phyloP scores from a whole-genome alignment of 2,113 vertebrate genomes.

The Istiophorus platypterus region DNA sequence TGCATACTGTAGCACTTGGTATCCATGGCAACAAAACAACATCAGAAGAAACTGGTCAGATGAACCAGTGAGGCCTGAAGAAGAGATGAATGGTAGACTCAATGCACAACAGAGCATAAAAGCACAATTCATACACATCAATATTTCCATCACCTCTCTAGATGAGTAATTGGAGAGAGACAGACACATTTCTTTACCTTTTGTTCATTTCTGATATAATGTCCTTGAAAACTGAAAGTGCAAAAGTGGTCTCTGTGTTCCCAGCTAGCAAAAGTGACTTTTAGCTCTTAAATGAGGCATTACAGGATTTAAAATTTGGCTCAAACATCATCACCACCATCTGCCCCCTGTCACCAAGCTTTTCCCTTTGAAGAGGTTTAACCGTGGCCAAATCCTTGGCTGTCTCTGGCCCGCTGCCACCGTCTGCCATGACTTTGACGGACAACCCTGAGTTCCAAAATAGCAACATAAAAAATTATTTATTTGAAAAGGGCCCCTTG shows the following conservation, averaged over 20 bases:
- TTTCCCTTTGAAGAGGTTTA: slow-evolving; percentile 68
- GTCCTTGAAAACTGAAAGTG: slow-evolving; percentile 35
- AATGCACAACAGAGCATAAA: slow-evolving; percentile 47
- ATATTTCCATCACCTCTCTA: neutral
- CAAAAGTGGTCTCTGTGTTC: slow-evolving; percentile 26
- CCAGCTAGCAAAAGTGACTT: slow-evolving; percentile 21
- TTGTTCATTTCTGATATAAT: slow-evolving; percentile 15
- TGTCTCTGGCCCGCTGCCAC: slow-evolving; percentile 59
- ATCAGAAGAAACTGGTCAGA: slow-evolving; percentile 81
- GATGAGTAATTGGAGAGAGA: neutral
- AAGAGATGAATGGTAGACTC: slow-evolving; percentile 72
- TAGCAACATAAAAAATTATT: slow-evolving; percentile 18
- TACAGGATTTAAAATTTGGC: slow-evolving; percentile 67
- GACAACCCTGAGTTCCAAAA: slow-evolving; percentile 52
- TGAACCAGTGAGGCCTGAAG: slow-evolving; percentile 76
- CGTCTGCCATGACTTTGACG: slow-evolving; percentile 43
- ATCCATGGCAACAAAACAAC: slow-evolving; percentile 88
- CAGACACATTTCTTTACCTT: neutral
- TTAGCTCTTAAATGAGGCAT: slow-evolving; percentile 53
- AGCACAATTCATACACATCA: slow-evolving; percentile 36
- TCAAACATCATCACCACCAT: slow-evolving; percentile 60
- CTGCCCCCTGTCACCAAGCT: slow-evolving; percentile 72
- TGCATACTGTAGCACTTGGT: slow-evolving; percentile 82
- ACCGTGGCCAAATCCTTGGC: slow-evolving; percentile 53
- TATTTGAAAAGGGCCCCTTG: slow-evolving; percentile 1